These are phyloP conservation scores for Astur gentilis DNA, from an alignment of 2,113 vertebrate genomes.

Conservation along the genomic window DNA sequence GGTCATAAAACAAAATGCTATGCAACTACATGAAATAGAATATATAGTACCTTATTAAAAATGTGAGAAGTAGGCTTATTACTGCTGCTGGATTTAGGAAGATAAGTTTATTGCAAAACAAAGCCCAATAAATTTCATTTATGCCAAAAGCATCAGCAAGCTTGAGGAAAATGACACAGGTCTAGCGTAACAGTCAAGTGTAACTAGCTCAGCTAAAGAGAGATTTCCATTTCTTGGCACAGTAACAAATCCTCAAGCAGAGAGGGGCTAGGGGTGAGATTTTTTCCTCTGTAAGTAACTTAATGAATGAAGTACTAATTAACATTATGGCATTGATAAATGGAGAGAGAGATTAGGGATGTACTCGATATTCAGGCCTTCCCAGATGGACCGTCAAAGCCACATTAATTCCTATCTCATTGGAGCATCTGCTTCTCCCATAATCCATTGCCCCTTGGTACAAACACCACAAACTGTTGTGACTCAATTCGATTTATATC, in stretches of 20 bases:
- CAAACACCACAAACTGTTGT: slow-evolving; percentile 85
- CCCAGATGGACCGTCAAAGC: slow-evolving; percentile 86
- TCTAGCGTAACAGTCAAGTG: slow-evolving; percentile 58
- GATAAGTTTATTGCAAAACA: slow-evolving; percentile 18
- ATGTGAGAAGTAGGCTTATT: neutral
- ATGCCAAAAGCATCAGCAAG: slow-evolving; percentile 33
- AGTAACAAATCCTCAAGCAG: slow-evolving; percentile 72
- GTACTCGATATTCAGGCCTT: slow-evolving; percentile 81
- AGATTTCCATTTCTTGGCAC: slow-evolving; percentile 68
- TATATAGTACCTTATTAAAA: neutral
- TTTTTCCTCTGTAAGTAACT: slow-evolving; percentile 83
- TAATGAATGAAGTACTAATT: slow-evolving; percentile 96
- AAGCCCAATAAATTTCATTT: slow-evolving; percentile 41
- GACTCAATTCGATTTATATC: slow-evolving; percentile 97
- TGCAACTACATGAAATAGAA: neutral
- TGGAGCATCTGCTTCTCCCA: slow-evolving; percentile 94
- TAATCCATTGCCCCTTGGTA: slow-evolving; percentile 87
- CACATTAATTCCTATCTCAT: slow-evolving; percentile 94
- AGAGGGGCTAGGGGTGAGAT: slow-evolving; percentile 73
- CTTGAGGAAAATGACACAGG: slow-evolving; percentile 58
- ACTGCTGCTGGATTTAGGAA: neutral
- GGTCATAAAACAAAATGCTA: neutral
- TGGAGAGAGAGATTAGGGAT: slow-evolving; percentile 89
- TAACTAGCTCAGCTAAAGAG: slow-evolving; percentile 60
- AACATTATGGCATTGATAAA: slow-evolving; percentile 96